Evolutionary conservation across 2,113 vertebrate species (phyloP), one percentile per base, ranked within the genome.

Genomic region (Microcebus griseorufus): DNA sequence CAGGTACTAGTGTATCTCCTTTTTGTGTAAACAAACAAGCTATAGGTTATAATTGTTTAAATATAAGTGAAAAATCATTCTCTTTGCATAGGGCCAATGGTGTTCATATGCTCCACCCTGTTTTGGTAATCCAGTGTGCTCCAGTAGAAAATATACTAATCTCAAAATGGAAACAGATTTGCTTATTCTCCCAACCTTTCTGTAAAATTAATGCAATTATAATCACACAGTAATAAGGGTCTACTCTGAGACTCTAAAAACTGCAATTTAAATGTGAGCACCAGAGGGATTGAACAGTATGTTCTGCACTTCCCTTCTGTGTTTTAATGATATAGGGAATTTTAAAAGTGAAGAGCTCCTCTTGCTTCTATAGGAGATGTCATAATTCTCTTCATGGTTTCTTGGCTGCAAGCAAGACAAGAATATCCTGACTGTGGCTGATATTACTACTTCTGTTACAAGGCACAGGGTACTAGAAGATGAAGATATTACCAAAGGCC

Each of bases 161-260:
- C 23, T 95, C 58, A 90, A 37, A 62, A 95, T 69, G 27, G 29
- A 82, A 48, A 91, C 2, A 88, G 83, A 45, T 70, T 51, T 84
- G 37, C 25, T 89, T 64, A 39, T 37, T 89, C 88, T 34, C 1
- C 16, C 32, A 76, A 58, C 2, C 23, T 70, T 45, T 62, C 34
- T 80, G 3, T 34, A 53, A 87, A 81, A 65, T 70, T 73, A 91
- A 81, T 45, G 88, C 76, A 92, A 62, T 91, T 93, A 95, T 76
- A 91, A 84, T 3, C 20, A 93, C 18, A 78, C 23, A 81, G 12
- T 45, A 82, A 62, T 45, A 82, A 62, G 45, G 11, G 4, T 53
- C 55, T 4, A 86, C 88, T 73, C 25, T 5, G 88, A 88, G 48
- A 64, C 20, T 81, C 23, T 95, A 65, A 91, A 93, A 80, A 9